Conservation (phyloP, 2,797 vertebrate genomes). For the Micrastur ruficollis region DNA sequence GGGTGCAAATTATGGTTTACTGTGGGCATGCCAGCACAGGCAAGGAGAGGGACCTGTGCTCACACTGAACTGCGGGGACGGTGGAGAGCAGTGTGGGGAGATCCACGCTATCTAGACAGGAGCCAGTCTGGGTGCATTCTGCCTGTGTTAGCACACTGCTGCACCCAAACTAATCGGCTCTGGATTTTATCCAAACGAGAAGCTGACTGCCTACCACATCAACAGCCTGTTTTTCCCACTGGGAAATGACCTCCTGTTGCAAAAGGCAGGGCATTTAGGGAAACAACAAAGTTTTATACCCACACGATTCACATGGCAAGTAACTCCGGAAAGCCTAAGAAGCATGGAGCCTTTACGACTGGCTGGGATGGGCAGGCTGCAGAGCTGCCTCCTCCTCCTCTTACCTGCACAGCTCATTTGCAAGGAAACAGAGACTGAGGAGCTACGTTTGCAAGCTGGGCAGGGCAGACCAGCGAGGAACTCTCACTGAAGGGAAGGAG, state of each 20-base stretch:
- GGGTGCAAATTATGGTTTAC: background rate
- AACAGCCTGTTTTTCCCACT: background rate
- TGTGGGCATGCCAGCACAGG: background rate
- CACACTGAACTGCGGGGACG: accelerated
- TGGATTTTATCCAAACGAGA: background rate
- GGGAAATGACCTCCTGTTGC: constrained; percentile 3
- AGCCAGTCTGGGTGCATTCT: constrained; percentile 27
- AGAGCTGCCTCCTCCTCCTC: background rate
- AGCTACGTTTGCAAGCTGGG: constrained; percentile 18
- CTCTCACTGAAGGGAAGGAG: background rate
- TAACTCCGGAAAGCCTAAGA: background rate
- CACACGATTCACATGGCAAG: background rate
- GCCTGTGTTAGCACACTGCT: constrained; percentile 6
- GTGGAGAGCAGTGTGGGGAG: background rate
- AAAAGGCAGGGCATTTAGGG: background rate
- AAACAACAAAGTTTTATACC: constrained; percentile 3
- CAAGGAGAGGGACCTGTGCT: background rate
- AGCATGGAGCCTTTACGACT: background rate
- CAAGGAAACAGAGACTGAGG: constrained; percentile 5
- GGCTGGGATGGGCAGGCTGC: background rate
- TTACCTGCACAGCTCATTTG: background rate
- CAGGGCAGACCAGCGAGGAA: background rate
- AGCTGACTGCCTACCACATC: background rate
- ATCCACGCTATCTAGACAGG: accelerated
- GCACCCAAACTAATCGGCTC: background rate